These are phyloP conservation scores for Hemistola chrysoprasaria DNA, from an alignment of 2,888 invertebrate genomes.

Conservation along the genomic window DNA sequence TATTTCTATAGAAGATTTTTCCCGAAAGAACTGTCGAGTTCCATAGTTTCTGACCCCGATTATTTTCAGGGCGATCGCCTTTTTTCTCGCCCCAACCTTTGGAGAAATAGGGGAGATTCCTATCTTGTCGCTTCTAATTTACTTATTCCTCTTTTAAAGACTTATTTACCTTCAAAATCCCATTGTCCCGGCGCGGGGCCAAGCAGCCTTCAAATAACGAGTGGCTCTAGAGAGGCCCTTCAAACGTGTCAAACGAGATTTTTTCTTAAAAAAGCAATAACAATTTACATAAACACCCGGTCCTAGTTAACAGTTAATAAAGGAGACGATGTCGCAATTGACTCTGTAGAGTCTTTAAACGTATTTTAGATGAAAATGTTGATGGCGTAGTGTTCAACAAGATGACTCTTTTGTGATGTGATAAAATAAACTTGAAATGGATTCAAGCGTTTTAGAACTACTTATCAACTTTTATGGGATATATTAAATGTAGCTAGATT, in stretches of 20 bases:
- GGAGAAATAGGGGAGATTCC: slow-evolving; percentile 86
- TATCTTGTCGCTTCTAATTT: slow-evolving; percentile 91
- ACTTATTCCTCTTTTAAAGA: slow-evolving; percentile 89
- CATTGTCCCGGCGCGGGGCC: slow-evolving; percentile 74
- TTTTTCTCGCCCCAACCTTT: slow-evolving; percentile 73
- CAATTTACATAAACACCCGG: slow-evolving; percentile 81
- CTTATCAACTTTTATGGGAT: no score
- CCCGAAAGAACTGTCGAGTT: slow-evolving; percentile 23
- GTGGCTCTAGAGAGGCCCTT: slow-evolving; percentile 60
- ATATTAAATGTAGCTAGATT: no score
- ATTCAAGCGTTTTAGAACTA: slow-evolving; percentile 20
- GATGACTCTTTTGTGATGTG: slow-evolving; percentile 40
- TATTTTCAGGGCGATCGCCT: slow-evolving; percentile 73
- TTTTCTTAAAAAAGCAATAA: slow-evolving; percentile 81
- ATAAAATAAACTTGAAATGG: slow-evolving; percentile 25
- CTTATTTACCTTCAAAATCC: slow-evolving; percentile 87
- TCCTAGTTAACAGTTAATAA: slow-evolving; percentile 82
- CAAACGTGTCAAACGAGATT: slow-evolving; percentile 77
- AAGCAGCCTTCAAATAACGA: slow-evolving; percentile 65
- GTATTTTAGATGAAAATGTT: slow-evolving; percentile 74
- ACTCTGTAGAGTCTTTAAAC: slow-evolving; percentile 64
- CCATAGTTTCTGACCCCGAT: slow-evolving; percentile 49
- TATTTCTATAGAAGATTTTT: not conserved
- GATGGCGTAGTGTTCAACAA: slow-evolving; percentile 74
- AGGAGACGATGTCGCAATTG: slow-evolving; percentile 77